A percentile compares a stretch with the other conserved stretches of the same genome.
These are phyloP conservation scores for Prionailurus bengalensis DNA, from an alignment of 2,113 vertebrate genomes.

Conservation along the genomic window DNA sequence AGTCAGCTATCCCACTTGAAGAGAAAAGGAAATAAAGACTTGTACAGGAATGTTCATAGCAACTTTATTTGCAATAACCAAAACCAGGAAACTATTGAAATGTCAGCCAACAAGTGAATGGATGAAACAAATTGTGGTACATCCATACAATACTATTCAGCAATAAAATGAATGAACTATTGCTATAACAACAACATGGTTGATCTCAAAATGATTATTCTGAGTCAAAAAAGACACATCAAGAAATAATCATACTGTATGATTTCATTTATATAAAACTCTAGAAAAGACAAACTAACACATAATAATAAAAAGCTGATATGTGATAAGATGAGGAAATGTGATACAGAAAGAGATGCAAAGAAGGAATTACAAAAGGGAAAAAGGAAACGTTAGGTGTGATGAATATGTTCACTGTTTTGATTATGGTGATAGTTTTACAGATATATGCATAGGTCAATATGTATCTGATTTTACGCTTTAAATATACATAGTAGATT, in stretches of 20 bases:
- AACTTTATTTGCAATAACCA: neutral
- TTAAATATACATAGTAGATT: neutral
- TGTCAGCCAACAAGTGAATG: neutral
- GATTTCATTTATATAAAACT: neutral
- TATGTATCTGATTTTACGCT: neutral
- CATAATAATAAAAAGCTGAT: neutral
- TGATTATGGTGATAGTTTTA: neutral
- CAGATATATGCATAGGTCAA: neutral
- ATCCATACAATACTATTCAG: neutral
- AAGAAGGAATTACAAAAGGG: neutral
- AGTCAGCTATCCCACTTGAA: neutral
- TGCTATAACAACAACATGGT: neutral
- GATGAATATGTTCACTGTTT: neutral
- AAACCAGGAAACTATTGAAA: neutral
- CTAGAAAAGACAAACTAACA: neutral
- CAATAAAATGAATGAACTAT: neutral
- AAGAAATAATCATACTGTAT: neutral
- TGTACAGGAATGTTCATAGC: neutral
- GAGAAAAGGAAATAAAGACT: slow-evolving; percentile 4
- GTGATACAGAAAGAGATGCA: neutral
- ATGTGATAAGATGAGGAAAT: neutral
- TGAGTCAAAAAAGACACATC: neutral
- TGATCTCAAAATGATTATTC: neutral
- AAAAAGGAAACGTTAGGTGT: neutral
- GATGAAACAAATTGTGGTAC: neutral